Evolutionary conservation across 1,140 invertebrate species (phyloP).

Genomic region (Meloidogyne chitwoodi): DNA sequence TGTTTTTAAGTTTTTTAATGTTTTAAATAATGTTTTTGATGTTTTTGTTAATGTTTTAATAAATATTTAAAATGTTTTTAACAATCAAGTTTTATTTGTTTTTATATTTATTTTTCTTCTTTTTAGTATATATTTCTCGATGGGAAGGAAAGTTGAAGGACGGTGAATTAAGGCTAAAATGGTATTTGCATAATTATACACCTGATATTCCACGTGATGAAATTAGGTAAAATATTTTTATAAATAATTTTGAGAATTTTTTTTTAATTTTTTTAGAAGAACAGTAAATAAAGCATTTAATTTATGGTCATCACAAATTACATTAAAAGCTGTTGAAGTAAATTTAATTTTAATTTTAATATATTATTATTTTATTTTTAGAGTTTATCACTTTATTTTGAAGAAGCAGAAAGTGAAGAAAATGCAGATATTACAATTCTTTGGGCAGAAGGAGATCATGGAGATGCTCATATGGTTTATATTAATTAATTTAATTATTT

Average conservation of each 20-base stretch:
- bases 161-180: conserved; percentile 39
- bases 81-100: too few species aligned
- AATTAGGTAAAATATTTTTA: background rate
- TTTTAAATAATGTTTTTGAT: too few species aligned
- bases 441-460: conserved; percentile 53
- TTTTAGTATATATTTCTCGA: conserved; percentile 46
- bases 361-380: background rate
- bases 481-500: background rate
- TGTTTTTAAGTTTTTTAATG: too few species aligned
- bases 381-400: conserved; percentile 25
- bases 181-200: conserved; percentile 40
- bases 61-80: background rate
- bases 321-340: conserved; percentile 31
- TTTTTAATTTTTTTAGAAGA: conserved; percentile 43
- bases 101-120: background rate
- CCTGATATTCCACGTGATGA: conserved; percentile 12
- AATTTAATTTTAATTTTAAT: background rate
- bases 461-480: conserved; percentile 35
- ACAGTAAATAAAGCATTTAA: conserved; percentile 47
- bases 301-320: conserved; percentile 48
- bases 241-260: background rate
- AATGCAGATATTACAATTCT: conserved; percentile 47
- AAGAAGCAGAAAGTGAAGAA: conserved; percentile 36
- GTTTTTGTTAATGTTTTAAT: background rate
- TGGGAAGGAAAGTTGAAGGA: conserved; percentile 52